Evolutionary conservation across 2,113 vertebrate genomes (phyloP).

Genomic region (Engystomops pustulosus): DNA sequence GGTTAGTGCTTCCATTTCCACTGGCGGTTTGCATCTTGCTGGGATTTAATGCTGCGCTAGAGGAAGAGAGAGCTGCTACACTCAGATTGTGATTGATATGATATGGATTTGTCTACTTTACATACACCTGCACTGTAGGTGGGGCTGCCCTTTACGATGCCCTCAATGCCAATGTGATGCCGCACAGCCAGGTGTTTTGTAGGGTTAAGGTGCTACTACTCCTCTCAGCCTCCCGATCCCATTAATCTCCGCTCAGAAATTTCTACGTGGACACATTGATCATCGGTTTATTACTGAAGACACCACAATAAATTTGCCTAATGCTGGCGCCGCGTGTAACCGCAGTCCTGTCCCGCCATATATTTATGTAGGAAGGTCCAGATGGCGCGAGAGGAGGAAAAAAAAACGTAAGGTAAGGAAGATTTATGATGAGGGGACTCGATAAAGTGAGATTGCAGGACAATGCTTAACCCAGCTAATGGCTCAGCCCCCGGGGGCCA

Average conservation of each 20-base stretch:
- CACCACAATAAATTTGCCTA: constrained; percentile 26
- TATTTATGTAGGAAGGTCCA: constrained; percentile 31
- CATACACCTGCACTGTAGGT: no score
- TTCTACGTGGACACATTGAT: neutral
- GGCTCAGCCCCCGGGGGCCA: neutral
- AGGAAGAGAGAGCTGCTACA: neutral
- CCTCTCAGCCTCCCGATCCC: neutral
- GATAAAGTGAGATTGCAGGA: neutral
- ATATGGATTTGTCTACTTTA: no score
- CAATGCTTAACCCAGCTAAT: constrained; percentile 5
- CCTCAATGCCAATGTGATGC: neutral
- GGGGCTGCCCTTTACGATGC: neutral
- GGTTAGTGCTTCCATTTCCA: no score
- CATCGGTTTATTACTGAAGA: constrained; percentile 11
- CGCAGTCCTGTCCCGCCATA: constrained; percentile 26
- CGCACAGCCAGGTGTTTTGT: neutral
- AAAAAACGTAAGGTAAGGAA: neutral
- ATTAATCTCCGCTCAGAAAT: neutral
- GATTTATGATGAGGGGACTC: constrained; percentile 24
- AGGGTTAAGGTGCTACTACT: neutral
- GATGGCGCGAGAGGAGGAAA: neutral
- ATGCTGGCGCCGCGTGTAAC: neutral
- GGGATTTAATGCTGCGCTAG: neutral
- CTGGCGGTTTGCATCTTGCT: neutral
- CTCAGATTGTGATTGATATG: no score